A percentile compares a stretch with the other conserved stretches of the same genome.
phyloP scores from a whole-genome alignment of 1,140 invertebrate species.

The Drosophila murphyi region DNA sequence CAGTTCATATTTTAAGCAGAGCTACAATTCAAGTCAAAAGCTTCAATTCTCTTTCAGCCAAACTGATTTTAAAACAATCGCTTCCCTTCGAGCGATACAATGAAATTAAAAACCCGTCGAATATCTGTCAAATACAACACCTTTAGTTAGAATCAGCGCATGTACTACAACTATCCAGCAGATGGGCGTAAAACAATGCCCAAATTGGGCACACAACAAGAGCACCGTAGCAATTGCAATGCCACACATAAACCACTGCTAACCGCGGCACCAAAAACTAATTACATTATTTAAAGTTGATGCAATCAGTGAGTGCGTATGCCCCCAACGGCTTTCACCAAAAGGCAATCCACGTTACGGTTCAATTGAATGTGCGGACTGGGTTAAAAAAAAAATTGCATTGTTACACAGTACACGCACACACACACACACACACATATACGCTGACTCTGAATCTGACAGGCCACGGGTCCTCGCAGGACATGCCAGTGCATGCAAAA shows the following conservation, averaged over 20 bases:
- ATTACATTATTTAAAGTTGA: constrained; percentile 82
- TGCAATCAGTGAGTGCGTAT: constrained; percentile 77
- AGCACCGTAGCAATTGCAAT: constrained; percentile 40
- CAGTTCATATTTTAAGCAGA: too few relatives aligned
- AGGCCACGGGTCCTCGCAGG: constrained; percentile 31
- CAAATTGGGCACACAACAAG: constrained; percentile 18
- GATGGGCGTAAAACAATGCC: constrained; percentile 17
- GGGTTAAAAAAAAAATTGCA: constrained; percentile 19
- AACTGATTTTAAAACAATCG: neutral
- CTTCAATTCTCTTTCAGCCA: neutral
- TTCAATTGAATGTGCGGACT: constrained; percentile 68
- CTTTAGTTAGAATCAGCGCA: constrained; percentile 5
- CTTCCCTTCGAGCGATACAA: constrained; percentile 3
- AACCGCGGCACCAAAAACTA: constrained; percentile 75
- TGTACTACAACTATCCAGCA: constrained; percentile 24
- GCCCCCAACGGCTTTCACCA: constrained; percentile 40
- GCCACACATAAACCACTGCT: constrained; percentile 19
- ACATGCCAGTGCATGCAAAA: constrained; percentile 75
- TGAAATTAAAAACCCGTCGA: constrained; percentile 4
- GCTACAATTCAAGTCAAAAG: too few relatives aligned
- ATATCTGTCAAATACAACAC: constrained; percentile 9
- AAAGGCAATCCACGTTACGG: constrained; percentile 66
- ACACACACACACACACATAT: neutral
- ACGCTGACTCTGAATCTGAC: neutral
- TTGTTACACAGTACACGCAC: constrained; percentile 2